Evolutionary conservation across 92 coral and sea anemone species (phyloP), one percentile per base, ranked within the genome.

Genomic region (Epizoanthus rinbou): DNA sequence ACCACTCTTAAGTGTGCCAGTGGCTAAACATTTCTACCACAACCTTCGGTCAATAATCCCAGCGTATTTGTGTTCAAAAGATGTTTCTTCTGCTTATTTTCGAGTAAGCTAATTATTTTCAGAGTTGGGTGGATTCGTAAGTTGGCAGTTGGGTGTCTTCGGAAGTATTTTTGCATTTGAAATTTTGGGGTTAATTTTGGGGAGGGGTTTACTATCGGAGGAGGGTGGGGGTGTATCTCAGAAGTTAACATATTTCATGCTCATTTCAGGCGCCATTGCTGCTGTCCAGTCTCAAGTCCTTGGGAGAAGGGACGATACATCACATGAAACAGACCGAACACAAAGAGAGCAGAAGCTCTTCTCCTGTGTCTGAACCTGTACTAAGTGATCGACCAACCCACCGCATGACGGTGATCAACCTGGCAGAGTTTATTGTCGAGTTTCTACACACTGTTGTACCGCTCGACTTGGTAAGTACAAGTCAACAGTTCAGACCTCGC

Each of bases 361-460:
- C 50, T 14, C 17, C 21, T 6, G 25, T 19, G 8, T 11, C 16
- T 43, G 58, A 43, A 15, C 52, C 15, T 73, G n/a, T 19, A 43
- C 11, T 15, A 63, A 63, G 52, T 23, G 50, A 80, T 87, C 82
- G 14, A 17, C 60, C 95, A 4, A 52, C 85, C 37, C 98, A 96
- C 72, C 89, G 94, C 18, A 85, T 89, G 88, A 79, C 97, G 59
- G 95, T 90, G 35, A 74, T 92, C 18, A 90, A 90, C 79, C 64
- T 92, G 71, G 86, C 97, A 37, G 79, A 88, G 58, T 88, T 94
- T 63, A 83, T 88, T 63, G 82, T 92, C 5, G 91, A 90, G 74
- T 93, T 96, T 70, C 83, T 94, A 17, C 89, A 93, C 7, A 68
- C 87, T 41, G 69, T 89, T 15, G 94, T 96, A 22, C 94, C 93